Base-by-base conservation (phyloP, 2,888 invertebrate genomes). In the Dascillus cervinus region DNA sequence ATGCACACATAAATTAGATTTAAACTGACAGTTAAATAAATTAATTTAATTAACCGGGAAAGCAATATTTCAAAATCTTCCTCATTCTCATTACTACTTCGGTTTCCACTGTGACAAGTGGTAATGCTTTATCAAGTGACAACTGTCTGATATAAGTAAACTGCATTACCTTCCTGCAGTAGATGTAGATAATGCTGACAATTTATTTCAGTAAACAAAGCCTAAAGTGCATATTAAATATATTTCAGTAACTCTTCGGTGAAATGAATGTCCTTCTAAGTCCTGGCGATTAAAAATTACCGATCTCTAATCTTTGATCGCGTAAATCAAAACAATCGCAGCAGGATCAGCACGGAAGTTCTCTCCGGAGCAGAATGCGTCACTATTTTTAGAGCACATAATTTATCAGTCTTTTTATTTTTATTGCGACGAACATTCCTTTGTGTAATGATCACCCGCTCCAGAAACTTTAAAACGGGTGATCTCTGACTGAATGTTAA, bases 251-350 rank as follows among this genome's bases (percentile, higher is more conserved):
- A n/a, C n/a, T n/a, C n/a, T n/a, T n/a, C n/a, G n/a, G n/a, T n/a
- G n/a, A n/a, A n/a, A n/a, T n/a, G n/a, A n/a, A n/a, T n/a, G n/a
- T n/a, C n/a, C n/a, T n/a, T n/a, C n/a, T n/a, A n/a, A n/a, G n/a
- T n/a, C n/a, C n/a, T n/a, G n/a, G n/a, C n/a, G n/a, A n/a, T n/a
- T n/a, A n/a, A n/a, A n/a, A n/a, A n/a, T n/a, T n/a, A n/a, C n/a
- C n/a, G n/a, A n/a, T n/a, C 34, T 41, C 29, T 34, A 31, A 40
- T 36, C 33, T 30, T 5, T 21, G 35, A 41, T 41, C 38, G 29
- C 38, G 38, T 41, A 41, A 41, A 41, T 41, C 41, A 41, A 38
- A 41, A 41, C 36, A 41, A 41, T 39, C 35, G 30, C 38, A 25
- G 29, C 34, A 24, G 27, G 35, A 37, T 35, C 35, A 29, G 32